Percentiles rank a stretch among this genome's conserved stretches.
phyloP scores from a whole-genome alignment of 1,140 invertebrate species.

The Drosophila guanche region DNA sequence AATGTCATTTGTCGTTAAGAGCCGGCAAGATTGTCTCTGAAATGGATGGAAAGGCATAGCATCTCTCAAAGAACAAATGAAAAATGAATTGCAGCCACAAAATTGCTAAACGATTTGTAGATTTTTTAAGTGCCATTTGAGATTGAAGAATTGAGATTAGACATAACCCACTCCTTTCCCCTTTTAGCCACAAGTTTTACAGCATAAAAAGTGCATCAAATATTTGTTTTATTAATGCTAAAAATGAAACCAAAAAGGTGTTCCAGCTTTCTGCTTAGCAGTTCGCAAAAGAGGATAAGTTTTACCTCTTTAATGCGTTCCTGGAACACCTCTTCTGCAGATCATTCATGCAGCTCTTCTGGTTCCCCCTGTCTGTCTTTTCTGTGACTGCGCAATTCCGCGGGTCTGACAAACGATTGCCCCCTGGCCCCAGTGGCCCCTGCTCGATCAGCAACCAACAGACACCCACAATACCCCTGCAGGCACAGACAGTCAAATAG shows the following conservation, averaged over 20 bases:
- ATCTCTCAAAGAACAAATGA: constrained; percentile 13
- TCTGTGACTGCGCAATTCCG: too few relatives aligned
- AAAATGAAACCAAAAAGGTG: too few relatives aligned
- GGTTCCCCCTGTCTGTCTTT: too few relatives aligned
- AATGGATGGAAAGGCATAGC: not conserved
- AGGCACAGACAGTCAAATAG: not conserved
- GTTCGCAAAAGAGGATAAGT: too few relatives aligned
- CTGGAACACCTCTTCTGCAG: too few relatives aligned
- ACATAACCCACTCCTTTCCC: constrained; percentile 1
- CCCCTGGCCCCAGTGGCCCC: constrained; percentile 14
- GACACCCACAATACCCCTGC: constrained; percentile 24
- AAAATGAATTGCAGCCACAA: constrained; percentile 36
- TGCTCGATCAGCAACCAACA: constrained; percentile 14
- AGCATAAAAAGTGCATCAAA: too few relatives aligned
- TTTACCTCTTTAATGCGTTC: not conserved
- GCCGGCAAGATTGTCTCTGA: constrained; percentile 58
- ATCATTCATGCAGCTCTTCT: not conserved
- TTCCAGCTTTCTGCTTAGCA: too few relatives aligned
- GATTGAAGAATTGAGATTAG: constrained; percentile 5
- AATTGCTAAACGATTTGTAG: constrained; percentile 13
- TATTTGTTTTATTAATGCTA: too few relatives aligned
- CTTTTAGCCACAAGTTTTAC: not conserved
- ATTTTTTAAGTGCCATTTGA: not conserved
- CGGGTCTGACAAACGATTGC: constrained; percentile 10
- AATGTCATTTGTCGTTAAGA: constrained; percentile 79